phyloP scores from a whole-genome alignment of 2,113 vertebrate genomes.

The Perognathus longimembris region DNA sequence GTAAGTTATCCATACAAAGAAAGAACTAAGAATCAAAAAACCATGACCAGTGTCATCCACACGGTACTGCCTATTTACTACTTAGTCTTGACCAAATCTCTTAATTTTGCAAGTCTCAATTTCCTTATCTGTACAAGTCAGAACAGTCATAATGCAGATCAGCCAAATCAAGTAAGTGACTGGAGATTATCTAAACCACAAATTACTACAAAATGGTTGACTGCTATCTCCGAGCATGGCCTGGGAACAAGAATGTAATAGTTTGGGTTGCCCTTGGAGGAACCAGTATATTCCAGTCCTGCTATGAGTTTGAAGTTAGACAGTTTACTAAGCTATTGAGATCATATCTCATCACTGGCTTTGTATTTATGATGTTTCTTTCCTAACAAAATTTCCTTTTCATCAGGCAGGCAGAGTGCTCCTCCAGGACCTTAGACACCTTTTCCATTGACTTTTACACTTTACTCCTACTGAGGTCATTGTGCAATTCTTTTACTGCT shows the following conservation, averaged over 20 bases:
- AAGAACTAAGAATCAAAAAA: not conserved
- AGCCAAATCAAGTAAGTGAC: not conserved
- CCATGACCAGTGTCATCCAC: not conserved
- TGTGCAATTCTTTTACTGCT: slow-evolving; percentile 14
- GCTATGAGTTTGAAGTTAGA: not conserved
- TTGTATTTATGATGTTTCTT: not conserved
- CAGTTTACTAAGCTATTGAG: not conserved
- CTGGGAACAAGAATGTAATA: not conserved
- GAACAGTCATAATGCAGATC: not conserved
- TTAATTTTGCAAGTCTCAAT: not conserved
- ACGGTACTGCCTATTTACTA: not conserved
- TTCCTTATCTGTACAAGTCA: not conserved
- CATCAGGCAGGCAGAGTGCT: not conserved
- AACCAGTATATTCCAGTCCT: not conserved
- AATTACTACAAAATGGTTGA: not conserved
- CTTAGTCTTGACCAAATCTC: not conserved
- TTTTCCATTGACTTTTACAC: not conserved
- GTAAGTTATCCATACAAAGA: not conserved
- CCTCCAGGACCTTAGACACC: not conserved
- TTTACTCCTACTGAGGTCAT: not conserved
- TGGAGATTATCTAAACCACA: not conserved
- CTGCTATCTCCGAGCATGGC: not conserved
- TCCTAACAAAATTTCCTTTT: slow-evolving; percentile 28
- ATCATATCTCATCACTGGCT: not conserved
- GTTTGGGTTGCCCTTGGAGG: not conserved